Base-by-base conservation (phyloP, 2,888 invertebrate genomes). In the Antheraea yamamai region DNA sequence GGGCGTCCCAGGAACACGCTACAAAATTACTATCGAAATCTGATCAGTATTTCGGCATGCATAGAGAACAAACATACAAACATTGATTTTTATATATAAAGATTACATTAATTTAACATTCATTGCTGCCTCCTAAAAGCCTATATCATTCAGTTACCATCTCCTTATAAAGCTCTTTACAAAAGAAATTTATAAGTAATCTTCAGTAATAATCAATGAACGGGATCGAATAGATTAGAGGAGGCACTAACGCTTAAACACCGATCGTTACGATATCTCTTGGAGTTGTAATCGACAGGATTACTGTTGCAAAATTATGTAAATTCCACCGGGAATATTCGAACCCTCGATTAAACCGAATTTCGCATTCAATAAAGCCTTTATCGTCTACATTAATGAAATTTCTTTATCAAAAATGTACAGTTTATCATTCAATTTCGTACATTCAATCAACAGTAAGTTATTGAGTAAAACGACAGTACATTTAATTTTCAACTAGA, bases 271-370 rank as follows among this genome's bases (percentile, higher is more conserved):
- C 76, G 78, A 78, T 75, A 74, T 75, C 75, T 61, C 23, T 58
- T 26, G 72, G 83, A 87, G 82, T 85, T 84, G 82, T 82, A 83
- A 85, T 77, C 81, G 75, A 73, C n/a, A 58, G 81, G 84, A 85
- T 86, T 83, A 86, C 80, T 79, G 80, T 85, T 82, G 83, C 83
- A 83, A 83, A 85, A 86, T 85, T 87, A 87, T 87, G 86, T 78
- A 84, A 83, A 87, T 84, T 74, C 75, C 76, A 72, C 64, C 74
- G 23, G 20, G 58, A 75, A 75, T 71, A 74, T 74, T 76, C 77
- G 72, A 74, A 78, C 78, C 76, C 76, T 74, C 78, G 74, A 76
- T 80, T 77, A 75, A 76, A 79, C 71, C 74, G 77, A 80, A 78
- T 76, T 76, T 73, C 73, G 58, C 68, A 72, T 74, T 70, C 74